Base-by-base conservation (phyloP, 2,797 vertebrate genomes). In the Enteromius radiatus region DNA sequence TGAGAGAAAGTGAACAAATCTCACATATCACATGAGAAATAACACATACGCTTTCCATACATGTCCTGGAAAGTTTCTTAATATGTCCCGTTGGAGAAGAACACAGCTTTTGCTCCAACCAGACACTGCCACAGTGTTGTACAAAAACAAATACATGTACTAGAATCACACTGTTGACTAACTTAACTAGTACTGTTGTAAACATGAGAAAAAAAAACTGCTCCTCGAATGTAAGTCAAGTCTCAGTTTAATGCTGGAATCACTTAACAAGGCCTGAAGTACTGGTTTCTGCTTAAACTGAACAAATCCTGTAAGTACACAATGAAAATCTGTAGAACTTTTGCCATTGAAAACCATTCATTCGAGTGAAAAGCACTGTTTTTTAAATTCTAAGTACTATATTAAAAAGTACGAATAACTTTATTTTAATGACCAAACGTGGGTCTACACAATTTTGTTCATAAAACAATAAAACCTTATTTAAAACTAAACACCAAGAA, bases 381-480 rank as follows among this genome's bases (percentile, higher is more conserved):
- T 77, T 80, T 9, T 31, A 43, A 38, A 67, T 52, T n/a, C 26
- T 14, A 45, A 77, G 41, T 19, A 43, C 78, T 65, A 4, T 45
- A 10, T 21, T 61, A 59, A 21, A 75, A 75, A 14, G 4, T 23
- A 63, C 73, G 59, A 74, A 33, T n/a, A n/a, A 17, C n/a, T 23
- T 75, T 19, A 36, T 59, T 41, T 76, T n/a, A 31, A 47, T 0
- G 38, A 56, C 49, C 28, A 64, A 80, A 33, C 3, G 0, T 26
- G 36, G 56, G 31, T 49, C 59, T 64, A 63, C 59, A 74, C 10
- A 31, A 47, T 9, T 52, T 2, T 36, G 23, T 64, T 74, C 14
- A 21, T 38, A 67, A 80, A 41, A 28, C 54, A 76, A 76, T 76
- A 76, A 67, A 81, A 56, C 59, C 6, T n/a, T 31, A 7, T 67